Percentiles rank a stretch among this genome's conserved stretches.
These are phyloP conservation scores for Tigriopus californicus DNA, from an alignment of 2,888 invertebrate species.

Conservation along the genomic window DNA sequence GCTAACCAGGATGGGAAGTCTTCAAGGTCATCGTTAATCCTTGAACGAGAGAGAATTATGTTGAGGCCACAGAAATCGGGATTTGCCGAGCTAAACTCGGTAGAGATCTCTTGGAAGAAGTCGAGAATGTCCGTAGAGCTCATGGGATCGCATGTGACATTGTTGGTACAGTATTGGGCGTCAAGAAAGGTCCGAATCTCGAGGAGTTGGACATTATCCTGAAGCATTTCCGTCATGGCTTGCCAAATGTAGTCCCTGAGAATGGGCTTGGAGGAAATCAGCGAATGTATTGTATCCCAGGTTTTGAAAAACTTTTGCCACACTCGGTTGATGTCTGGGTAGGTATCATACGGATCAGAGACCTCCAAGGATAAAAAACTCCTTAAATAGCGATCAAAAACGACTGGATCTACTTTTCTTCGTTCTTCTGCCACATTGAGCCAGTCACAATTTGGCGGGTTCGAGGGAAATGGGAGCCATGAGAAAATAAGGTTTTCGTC, in stretches of 20 bases:
- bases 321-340: conserved; percentile 26
- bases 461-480: conserved; percentile 14
- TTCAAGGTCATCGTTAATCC: conserved; percentile 12
- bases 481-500: conserved; percentile 10
- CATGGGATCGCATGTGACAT: conserved; percentile 22
- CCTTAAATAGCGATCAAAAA: conserved; percentile 22
- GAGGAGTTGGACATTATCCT: conserved; percentile 48
- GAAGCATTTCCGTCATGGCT: conserved; percentile 39
- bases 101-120: conserved; percentile 36
- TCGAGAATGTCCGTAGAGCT: conserved; percentile 37
- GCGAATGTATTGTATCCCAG: conserved; percentile 34
- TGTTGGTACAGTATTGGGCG: conserved; percentile 19
- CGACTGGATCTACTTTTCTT: conserved; percentile 13
- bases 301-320: conserved; percentile 40
- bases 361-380: conserved; percentile 14
- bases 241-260: conserved; percentile 46
- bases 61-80: conserved; percentile 27
- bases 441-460: conserved; percentile 15
- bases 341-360: conserved; percentile 18
- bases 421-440: conserved; percentile 21
- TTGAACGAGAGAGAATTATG: conserved; percentile 1
- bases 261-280: conserved; percentile 42
- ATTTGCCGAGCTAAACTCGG: conserved; percentile 37
- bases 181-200: conserved; percentile 43
- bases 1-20: conserved; percentile 23